These are phyloP conservation scores for Sphaerophoria rueppellii DNA, from an alignment of 2,888 invertebrate genomes.

Conservation along the genomic window DNA sequence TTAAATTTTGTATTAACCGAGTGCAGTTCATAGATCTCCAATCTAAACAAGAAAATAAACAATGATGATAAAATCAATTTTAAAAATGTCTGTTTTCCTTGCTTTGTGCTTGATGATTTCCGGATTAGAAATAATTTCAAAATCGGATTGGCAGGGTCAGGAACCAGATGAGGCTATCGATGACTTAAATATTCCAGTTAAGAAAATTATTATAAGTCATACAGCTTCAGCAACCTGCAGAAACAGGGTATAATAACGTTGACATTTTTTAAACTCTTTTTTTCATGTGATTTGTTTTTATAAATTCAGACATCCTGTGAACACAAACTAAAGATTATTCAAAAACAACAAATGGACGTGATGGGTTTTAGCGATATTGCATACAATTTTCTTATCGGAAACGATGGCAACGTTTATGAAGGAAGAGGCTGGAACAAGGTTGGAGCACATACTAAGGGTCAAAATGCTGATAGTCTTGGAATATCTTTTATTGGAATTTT, in stretches of 20 bases:
- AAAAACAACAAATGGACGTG: conserved; percentile 76
- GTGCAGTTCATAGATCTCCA: neutral
- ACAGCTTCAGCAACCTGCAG: conserved; percentile 85
- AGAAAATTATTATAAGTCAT: conserved; percentile 85
- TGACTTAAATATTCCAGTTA: conserved; percentile 82
- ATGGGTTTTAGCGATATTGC: conserved; percentile 52
- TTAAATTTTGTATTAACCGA: neutral
- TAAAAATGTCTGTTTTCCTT: conserved; percentile 10
- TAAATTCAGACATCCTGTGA: conserved; percentile 29
- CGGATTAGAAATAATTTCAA: conserved; percentile 82
- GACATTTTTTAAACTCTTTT: too few species aligned
- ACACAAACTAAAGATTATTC: conserved; percentile 33
- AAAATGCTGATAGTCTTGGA: conserved; percentile 86
- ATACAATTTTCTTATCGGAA: conserved; percentile 69
- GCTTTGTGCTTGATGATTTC: neutral
- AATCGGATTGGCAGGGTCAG: conserved; percentile 87
- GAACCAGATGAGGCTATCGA: conserved; percentile 81
- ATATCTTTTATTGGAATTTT: conserved; percentile 70
- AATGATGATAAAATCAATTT: conserved; percentile 29
- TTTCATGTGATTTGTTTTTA: neutral
- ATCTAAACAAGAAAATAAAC: neutral
- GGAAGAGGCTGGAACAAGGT: conserved; percentile 68
- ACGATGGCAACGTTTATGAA: conserved; percentile 63
- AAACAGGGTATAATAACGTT: conserved; percentile 50
- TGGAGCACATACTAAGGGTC: conserved; percentile 88